A percentile compares a stretch with the other conserved stretches of the same genome.
These are phyloP conservation scores for Pecten maximus DNA, from an alignment of 2,888 invertebrate genomes.

Conservation along the genomic window DNA sequence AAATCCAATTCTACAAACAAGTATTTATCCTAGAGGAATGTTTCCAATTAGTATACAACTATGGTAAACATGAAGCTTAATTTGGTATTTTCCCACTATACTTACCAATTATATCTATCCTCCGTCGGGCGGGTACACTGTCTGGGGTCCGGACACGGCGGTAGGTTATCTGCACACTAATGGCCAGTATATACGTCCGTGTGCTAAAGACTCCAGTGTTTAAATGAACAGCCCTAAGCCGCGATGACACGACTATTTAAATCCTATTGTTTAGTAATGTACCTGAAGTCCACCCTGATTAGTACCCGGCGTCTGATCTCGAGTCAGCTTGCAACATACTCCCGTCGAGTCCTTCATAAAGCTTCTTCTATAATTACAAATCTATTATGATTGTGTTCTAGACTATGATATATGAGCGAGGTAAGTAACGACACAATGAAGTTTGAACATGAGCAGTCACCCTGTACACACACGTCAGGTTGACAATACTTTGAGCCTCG, in stretches of 20 bases:
- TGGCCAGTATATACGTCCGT: conserved; percentile 11
- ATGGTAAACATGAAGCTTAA: no score
- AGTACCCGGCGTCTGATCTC: neutral
- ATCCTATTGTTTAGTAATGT: neutral
- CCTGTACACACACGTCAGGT: neutral
- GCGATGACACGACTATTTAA: conserved; percentile 9
- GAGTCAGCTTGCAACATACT: neutral
- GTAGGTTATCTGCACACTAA: neutral
- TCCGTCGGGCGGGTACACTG: neutral
- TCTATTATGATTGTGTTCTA: neutral
- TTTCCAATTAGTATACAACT: no score
- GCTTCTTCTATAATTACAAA: neutral
- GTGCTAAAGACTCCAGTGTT: neutral
- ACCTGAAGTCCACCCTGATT: neutral
- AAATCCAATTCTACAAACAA: no score
- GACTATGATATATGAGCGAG: neutral
- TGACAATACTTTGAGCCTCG: neutral
- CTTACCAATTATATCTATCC: neutral
- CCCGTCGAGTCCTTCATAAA: neutral
- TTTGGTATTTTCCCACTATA: no score
- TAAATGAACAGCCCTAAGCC: conserved; percentile 18
- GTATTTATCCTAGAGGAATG: no score
- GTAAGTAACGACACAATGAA: neutral
- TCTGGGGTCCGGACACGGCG: neutral
- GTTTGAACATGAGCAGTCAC: neutral